Percentiles rank a stretch among this genome's conserved stretches.
Evolutionary conservation across 2,888 invertebrate species (phyloP).

Genomic region (Monochamus alternatus): DNA sequence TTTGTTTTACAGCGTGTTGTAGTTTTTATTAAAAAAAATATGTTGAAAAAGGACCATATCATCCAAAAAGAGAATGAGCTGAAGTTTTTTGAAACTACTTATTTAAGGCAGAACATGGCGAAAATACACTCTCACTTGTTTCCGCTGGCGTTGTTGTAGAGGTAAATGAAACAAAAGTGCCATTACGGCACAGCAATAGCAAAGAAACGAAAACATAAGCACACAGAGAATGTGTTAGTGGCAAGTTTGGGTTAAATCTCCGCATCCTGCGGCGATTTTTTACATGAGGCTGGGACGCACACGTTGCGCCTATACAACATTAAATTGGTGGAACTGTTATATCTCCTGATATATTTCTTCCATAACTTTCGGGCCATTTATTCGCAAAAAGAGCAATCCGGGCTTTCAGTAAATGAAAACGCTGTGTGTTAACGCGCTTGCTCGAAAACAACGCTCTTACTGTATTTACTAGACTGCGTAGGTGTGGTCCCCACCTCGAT

Average conservation of each 20-base stretch:
- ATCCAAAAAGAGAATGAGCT: too few species aligned
- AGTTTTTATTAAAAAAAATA: too few species aligned
- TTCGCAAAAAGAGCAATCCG: slow-evolving; percentile 2
- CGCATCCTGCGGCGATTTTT: background rate
- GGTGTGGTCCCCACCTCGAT: too few species aligned
- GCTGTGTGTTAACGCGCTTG: background rate
- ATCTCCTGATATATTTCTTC: slow-evolving; percentile 13
- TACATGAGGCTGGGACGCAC: background rate
- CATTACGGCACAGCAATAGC: background rate
- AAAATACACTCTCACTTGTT: too few species aligned
- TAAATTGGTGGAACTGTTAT: slow-evolving; percentile 10
- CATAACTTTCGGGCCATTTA: slow-evolving; percentile 8
- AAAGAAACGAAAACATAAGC: background rate
- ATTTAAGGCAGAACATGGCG: too few species aligned
- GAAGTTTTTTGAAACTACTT: too few species aligned
- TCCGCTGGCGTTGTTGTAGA: too few species aligned
- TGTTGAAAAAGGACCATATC: too few species aligned
- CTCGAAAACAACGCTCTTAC: background rate
- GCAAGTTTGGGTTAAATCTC: slow-evolving; percentile 4
- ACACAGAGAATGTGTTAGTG: background rate
- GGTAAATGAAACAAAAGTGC: background rate
- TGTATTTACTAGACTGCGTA: background rate
- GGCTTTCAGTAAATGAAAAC: slow-evolving; percentile 8
- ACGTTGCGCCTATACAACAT: slow-evolving; percentile 6
- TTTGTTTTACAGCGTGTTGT: too few species aligned